Percentiles rank a stretch among this genome's conserved stretches.
Evolutionary conservation across 2,888 invertebrate genomes (phyloP).

Genomic region (Aporophyla lueneburgensis): DNA sequence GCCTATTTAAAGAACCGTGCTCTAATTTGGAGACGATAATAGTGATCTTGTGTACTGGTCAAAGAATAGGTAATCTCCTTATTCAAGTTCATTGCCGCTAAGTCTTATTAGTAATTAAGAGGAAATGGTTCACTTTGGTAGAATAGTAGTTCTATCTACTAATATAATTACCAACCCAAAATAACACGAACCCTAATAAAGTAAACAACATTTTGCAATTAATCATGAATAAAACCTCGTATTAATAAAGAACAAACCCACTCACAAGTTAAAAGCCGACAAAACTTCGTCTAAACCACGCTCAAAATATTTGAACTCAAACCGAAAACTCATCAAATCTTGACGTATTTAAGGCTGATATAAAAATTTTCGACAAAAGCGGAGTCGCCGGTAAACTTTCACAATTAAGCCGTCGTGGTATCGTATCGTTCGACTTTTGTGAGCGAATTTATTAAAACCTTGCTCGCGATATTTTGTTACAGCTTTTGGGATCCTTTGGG

Average conservation of each 20-base stretch:
- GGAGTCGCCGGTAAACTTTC: conserved; percentile 74
- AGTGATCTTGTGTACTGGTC: too few relatives aligned
- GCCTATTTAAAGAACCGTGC: neutral
- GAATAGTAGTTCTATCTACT: neutral
- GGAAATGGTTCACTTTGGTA: neutral
- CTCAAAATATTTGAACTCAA: conserved; percentile 60
- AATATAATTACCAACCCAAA: neutral
- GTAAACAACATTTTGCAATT: conserved; percentile 40
- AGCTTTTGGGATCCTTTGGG: conserved; percentile 53
- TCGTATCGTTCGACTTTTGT: conserved; percentile 65
- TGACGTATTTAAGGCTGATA: conserved; percentile 69
- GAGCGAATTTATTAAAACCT: conserved; percentile 76
- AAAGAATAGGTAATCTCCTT: too few relatives aligned
- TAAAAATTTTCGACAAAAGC: conserved; percentile 72
- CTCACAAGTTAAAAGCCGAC: conserved; percentile 40
- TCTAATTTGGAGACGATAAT: neutral
- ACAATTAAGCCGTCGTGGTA: conserved; percentile 75
- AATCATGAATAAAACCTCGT: conserved; percentile 39
- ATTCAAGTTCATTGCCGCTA: too few relatives aligned
- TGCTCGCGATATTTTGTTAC: conserved; percentile 70
- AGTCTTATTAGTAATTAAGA: too few relatives aligned
- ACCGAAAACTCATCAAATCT: conserved; percentile 69
- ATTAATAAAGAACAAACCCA: conserved; percentile 54
- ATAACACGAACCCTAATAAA: conserved; percentile 13
- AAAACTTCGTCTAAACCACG: conserved; percentile 47